Evolutionary conservation across 2,113 vertebrate species (phyloP), one percentile per base, ranked within the genome.

Genomic region (Seriola quinqueradiata): DNA sequence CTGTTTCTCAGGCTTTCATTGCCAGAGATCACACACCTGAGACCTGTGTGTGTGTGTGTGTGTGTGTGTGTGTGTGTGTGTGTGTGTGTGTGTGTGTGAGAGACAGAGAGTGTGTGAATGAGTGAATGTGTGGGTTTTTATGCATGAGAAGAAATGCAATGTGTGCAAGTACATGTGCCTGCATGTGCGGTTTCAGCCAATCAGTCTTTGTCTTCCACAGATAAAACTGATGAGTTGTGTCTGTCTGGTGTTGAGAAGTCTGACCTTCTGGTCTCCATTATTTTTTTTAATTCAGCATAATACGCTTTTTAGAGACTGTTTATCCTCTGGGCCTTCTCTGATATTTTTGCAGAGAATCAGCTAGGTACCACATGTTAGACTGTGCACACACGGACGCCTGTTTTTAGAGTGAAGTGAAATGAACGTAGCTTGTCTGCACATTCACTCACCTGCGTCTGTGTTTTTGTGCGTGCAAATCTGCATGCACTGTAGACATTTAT

Each of bases 21-120:
- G 76, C 88, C 83, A 92, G 71, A 83, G 86, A 89, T 88, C 89
- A 78, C 89, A 91, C 94, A 95, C 90, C 92, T 95, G 93, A 93
- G 92, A 90, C 92, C 85, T 66, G 68, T n/a, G 55, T 77, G 65
- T 83, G 78, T 81, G 64, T 72, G 9, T 48, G 5, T 13, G 28
- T 81, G 75, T 77, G 11, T 25, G 36, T 42, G 21, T 65, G 8
- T 61, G 32, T 25, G 1, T 77, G 65, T 83, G 77, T 81, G 60
- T 72, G 9, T 48, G 5, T 13, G 28, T 81, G 75, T 77, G 11
- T 25, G 36, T 42, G 21, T 65, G 8, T 61, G 32, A 42, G 10
- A 38, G 38, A 38, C 10, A 44, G 48, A 63, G 44, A 28, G 28
- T 28, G 28, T 77, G 76, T 70, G 58, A 14, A 64, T 77, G 28